phyloP scores from a whole-genome alignment of 2,113 vertebrate genomes.

The Megaceryle maxima region DNA sequence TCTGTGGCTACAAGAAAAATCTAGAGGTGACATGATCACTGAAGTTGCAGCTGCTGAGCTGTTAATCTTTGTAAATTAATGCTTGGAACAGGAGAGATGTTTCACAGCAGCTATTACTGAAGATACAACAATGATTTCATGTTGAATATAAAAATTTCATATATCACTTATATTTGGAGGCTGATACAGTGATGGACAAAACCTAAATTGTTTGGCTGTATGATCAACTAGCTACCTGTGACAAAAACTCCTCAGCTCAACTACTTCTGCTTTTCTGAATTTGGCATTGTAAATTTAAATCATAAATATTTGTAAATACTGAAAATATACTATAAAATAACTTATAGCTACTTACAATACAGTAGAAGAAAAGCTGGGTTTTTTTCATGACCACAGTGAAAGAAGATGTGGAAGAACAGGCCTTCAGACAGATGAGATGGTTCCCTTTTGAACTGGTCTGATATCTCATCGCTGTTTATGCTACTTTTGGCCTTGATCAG shows the following conservation, averaged over 20 bases:
- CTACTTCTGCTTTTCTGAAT: not conserved
- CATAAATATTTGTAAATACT: not conserved
- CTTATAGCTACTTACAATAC: not conserved
- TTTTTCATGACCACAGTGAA: not conserved
- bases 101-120: not conserved
- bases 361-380: not conserved
- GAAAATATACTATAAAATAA: not conserved
- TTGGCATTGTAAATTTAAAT: not conserved
- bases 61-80: not conserved
- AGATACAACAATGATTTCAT: not conserved
- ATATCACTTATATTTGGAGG: not conserved
- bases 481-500: not conserved
- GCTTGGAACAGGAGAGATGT: not conserved
- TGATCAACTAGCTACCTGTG: not conserved
- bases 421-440: not conserved
- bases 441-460: not conserved
- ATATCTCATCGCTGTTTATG: not conserved
- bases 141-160: not conserved
- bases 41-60: not conserved
- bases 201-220: not conserved
- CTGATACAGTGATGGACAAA: not conserved
- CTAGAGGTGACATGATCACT: not conserved
- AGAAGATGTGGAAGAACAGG: not conserved
- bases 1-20: not conserved
- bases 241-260: not conserved